Conservation (phyloP, 2,888 invertebrate species). For the Gisinianus flammeolus region DNA sequence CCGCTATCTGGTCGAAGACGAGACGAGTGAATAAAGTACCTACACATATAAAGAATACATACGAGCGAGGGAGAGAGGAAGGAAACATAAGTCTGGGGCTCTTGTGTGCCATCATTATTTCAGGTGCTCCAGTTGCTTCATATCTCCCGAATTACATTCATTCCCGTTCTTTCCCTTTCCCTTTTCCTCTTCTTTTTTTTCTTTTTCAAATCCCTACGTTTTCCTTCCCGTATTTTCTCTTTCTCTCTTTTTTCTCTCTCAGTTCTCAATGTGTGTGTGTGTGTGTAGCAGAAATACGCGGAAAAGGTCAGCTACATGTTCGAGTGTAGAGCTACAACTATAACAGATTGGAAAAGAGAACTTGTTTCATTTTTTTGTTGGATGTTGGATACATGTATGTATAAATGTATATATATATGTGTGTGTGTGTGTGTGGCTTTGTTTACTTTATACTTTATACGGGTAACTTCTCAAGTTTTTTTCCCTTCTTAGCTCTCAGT, state of each 20-base stretch:
- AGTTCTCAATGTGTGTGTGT: not conserved
- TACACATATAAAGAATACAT: no score
- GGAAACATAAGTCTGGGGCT: not conserved
- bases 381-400: no score
- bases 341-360: no score
- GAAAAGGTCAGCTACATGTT: no score
- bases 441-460: not conserved
- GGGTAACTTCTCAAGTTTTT: no score
- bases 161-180: not conserved
- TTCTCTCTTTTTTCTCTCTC: not conserved
- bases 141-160: not conserved
- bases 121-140: not conserved
- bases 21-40: no score
- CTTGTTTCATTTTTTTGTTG: no score
- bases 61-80: slow-evolving; percentile 16
- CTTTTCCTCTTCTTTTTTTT: not conserved
- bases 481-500: no score
- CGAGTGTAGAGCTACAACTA: no score
- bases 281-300: not conserved
- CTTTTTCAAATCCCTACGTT: not conserved
- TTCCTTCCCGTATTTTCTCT: not conserved
- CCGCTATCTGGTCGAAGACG: not conserved
- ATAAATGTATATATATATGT: no score
- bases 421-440: no score
- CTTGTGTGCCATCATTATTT: not conserved